phyloP scores from a whole-genome alignment of 1,140 invertebrate species.

The Manduca sexta region DNA sequence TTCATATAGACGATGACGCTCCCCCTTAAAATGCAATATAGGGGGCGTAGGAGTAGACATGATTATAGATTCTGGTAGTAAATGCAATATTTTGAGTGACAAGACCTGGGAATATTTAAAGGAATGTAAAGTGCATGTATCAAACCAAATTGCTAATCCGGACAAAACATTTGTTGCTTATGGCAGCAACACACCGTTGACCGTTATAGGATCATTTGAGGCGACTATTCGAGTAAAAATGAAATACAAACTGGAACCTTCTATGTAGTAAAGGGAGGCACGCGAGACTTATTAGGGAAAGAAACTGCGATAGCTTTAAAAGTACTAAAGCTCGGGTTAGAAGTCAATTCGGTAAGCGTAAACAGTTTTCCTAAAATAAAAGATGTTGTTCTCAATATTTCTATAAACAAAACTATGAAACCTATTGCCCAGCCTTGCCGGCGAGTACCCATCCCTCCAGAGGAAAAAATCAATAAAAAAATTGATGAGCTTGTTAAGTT shows the following conservation, averaged over 20 bases:
- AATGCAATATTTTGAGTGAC: constrained; percentile 24
- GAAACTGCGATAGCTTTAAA: constrained; percentile 14
- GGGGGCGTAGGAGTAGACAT: constrained; percentile 1
- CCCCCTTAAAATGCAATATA: constrained; percentile 16
- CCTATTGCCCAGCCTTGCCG: constrained; percentile 35
- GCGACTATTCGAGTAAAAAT: constrained; percentile 1
- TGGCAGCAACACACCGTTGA: constrained; percentile 11
- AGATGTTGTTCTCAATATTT: constrained; percentile 28
- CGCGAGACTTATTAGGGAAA: constrained; percentile 22
- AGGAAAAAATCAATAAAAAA: constrained; percentile 25
- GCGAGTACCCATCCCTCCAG: constrained; percentile 30
- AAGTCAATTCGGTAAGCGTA: constrained; percentile 12
- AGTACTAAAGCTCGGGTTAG: constrained; percentile 28
- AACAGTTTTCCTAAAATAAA: constrained; percentile 35
- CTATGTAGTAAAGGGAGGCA: constrained; percentile 21
- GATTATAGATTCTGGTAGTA: constrained; percentile 30
- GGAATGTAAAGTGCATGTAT: constrained; percentile 5
- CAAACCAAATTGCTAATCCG: constrained; percentile 17
- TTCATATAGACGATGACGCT: constrained; percentile 18
- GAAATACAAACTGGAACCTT: constrained; percentile 5
- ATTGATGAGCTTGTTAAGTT: constrained; percentile 20
- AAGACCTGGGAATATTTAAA: constrained; percentile 24
- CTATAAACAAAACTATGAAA: constrained; percentile 26
- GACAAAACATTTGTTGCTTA: constrained; percentile 20
- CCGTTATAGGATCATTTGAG: constrained; percentile 21